phyloP scores from a whole-genome alignment of 2,797 vertebrate genomes.

The Buphagus erythrorhynchus region DNA sequence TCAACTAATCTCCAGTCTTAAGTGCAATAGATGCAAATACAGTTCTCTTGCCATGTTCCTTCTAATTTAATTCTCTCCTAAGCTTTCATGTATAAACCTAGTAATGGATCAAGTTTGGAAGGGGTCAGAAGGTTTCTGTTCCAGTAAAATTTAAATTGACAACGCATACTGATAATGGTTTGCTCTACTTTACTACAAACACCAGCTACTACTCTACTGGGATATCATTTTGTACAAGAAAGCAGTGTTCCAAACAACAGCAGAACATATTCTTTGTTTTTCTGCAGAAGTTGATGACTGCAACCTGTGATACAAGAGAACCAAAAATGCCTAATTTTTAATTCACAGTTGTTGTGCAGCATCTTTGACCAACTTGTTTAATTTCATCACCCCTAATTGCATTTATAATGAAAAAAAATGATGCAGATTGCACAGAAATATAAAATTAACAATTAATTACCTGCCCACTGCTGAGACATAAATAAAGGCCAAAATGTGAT shows the following conservation, averaged over 20 bases:
- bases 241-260: not conserved
- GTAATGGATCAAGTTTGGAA: constrained; percentile 75
- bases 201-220: constrained; percentile 24
- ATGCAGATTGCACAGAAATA: constrained; percentile 34
- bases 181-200: constrained; percentile 58
- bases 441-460: constrained; percentile 66
- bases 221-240: constrained; percentile 13
- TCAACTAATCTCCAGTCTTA: constrained; percentile 77
- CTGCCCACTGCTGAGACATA: constrained; percentile 27
- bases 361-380: not conserved
- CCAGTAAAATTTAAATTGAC: constrained; percentile 75
- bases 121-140: constrained; percentile 74
- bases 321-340: not conserved
- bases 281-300: constrained; percentile 14
- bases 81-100: constrained; percentile 70
- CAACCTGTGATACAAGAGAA: not conserved
- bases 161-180: constrained; percentile 60
- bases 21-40: constrained; percentile 78
- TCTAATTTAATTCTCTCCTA: constrained; percentile 78
- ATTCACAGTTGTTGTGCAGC: not conserved
- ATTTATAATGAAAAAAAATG: constrained; percentile 38
- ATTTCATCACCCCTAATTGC: constrained; percentile 18
- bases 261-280: constrained; percentile 7
- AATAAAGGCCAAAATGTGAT: constrained; percentile 21
- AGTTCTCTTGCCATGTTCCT: constrained; percentile 64